Conservation (phyloP, 1,140 invertebrate genomes). For the Drosophila triauraria region DNA sequence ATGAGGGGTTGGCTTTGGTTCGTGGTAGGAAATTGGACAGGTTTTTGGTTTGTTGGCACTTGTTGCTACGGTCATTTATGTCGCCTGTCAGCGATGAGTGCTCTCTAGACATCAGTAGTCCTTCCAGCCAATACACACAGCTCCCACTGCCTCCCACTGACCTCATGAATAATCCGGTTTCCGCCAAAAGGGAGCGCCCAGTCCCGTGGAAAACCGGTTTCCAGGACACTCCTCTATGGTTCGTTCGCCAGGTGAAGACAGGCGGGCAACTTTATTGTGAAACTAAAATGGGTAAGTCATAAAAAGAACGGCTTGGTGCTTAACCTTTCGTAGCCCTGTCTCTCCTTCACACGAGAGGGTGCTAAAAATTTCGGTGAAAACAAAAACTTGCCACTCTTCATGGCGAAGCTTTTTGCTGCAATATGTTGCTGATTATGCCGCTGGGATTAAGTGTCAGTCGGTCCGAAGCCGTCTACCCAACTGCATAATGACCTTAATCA, state of each 20-base stretch:
- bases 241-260: constrained; percentile 58
- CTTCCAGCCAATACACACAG: neutral
- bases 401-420: constrained; percentile 76
- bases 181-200: constrained; percentile 38
- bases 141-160: constrained; percentile 34
- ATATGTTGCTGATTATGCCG: constrained; percentile 83
- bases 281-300: constrained; percentile 79
- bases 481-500: constrained; percentile 84
- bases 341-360: constrained; percentile 38
- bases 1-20: neutral
- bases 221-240: constrained; percentile 57
- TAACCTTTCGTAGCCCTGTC: constrained; percentile 46
- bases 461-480: constrained; percentile 46
- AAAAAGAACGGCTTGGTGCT: constrained; percentile 64
- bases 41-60: constrained; percentile 56
- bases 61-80: constrained; percentile 57
- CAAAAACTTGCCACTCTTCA: constrained; percentile 61
- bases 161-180: constrained; percentile 57
- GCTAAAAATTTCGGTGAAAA: constrained; percentile 66
- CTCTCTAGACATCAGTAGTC: constrained; percentile 1
- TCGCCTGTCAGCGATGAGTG: constrained; percentile 28
- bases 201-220: constrained; percentile 27
- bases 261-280: constrained; percentile 72
- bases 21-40: constrained; percentile 30
- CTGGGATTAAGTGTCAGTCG: constrained; percentile 80